phyloP scores from a whole-genome alignment of 2,797 vertebrate species.

The Esox masquinongy region DNA sequence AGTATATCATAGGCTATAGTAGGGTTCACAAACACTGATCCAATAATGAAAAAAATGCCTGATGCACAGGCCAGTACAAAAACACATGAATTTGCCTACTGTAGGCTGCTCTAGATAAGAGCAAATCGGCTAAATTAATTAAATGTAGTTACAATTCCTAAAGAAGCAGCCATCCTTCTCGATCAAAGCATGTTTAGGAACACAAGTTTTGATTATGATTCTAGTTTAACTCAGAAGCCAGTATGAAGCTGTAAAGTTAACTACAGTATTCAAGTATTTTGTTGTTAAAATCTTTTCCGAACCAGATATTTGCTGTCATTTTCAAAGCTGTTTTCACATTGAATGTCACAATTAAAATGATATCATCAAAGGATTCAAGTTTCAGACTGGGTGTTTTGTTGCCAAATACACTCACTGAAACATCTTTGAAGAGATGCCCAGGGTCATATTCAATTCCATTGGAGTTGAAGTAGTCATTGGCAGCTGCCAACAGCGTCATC shows the following conservation, averaged over 20 bases:
- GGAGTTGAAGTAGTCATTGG: conserved; percentile 83
- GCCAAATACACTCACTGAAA: conserved; percentile 73
- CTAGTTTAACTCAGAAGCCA: not conserved
- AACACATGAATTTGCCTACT: too few species aligned
- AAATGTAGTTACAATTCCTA: too few species aligned
- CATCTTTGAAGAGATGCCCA: conserved; percentile 84
- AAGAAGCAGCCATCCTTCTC: too few species aligned
- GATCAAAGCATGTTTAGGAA: too few species aligned
- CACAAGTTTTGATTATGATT: not conserved
- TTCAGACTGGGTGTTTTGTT: not conserved
- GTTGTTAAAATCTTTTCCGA: not conserved
- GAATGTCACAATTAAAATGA: not conserved
- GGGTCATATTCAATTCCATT: conserved; percentile 85
- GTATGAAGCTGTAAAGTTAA: not conserved
- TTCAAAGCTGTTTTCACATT: not conserved
- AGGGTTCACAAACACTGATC: too few species aligned
- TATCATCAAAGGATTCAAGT: not conserved
- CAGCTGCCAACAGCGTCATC: conserved; percentile 82
- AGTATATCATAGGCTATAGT: too few species aligned
- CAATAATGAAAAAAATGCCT: too few species aligned
- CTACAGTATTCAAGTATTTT: not conserved
- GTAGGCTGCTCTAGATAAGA: too few species aligned
- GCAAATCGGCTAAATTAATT: too few species aligned
- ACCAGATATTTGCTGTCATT: not conserved
- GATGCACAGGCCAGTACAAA: too few species aligned